phyloP scores from a whole-genome alignment of 2,797 vertebrate species.

The Siniperca undulata region DNA sequence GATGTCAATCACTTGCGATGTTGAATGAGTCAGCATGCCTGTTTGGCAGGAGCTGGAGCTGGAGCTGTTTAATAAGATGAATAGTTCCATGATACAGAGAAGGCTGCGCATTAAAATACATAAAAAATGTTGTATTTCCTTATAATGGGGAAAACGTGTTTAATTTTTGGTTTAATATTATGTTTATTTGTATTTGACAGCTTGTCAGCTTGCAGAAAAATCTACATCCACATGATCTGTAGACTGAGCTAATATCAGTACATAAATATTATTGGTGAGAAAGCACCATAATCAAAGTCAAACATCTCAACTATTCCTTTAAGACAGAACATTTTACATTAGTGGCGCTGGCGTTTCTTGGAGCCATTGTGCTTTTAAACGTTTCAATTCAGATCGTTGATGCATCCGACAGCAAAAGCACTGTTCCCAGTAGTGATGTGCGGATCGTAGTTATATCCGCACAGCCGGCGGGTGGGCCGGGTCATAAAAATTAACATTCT shows the following conservation, averaged over 20 bases:
- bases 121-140: background rate
- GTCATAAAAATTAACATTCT: no score
- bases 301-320: conserved; percentile 18
- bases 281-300: conserved; percentile 9
- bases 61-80: background rate
- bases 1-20: background rate
- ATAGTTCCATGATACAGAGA: background rate
- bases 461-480: no score
- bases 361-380: no score
- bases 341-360: no score
- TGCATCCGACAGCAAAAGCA: no score
- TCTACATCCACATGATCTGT: background rate
- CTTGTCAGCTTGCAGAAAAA: background rate
- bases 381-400: no score
- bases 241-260: background rate
- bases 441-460: no score
- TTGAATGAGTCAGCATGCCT: background rate
- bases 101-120: background rate
- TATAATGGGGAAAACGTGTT: background rate
- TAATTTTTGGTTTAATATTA: background rate
- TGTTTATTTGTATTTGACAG: conserved; percentile 3
- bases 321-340: background rate
- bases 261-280: background rate
- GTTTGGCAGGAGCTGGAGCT: background rate
- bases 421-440: no score